Evolutionary conservation across 2,113 vertebrate genomes (phyloP), one percentile per base, ranked within the genome.

Genomic region (Siphamia tubifer): DNA sequence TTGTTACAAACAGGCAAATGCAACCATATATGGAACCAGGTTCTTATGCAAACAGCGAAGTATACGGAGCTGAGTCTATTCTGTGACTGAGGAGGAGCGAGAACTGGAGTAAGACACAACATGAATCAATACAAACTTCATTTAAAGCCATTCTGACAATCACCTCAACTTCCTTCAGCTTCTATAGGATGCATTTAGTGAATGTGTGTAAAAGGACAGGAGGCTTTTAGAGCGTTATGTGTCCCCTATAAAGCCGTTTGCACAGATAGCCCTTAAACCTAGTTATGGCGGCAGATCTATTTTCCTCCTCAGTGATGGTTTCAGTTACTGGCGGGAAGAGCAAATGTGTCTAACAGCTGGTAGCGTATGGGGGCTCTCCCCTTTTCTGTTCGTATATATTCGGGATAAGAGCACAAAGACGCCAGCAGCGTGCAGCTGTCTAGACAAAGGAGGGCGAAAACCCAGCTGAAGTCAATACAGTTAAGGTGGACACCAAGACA

Each of bases 261-360:
- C 67, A 79, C 35, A 13, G 45, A 86, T 78, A 67, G 65, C 21
- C 42, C 63, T 68, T 43, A 77, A 77, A 89, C 82, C 74, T 45
- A 39, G 58, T 86, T 85, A 80, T 15, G 30, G 61, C 64, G 17
- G 78, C 36, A 45, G 52, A 49, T 30, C 23, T 58, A 48, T 62
- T 66, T 58, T 60, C 32, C 47, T 49, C 47, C 54, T 63, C 35
- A 25, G 30, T 28, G 3, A 30, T 32, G 74, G 83, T 47, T 75
- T 67, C 36, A 6, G 77, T 89, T 88, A 82, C 77, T 23, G 27
- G 68, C 23, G 40, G 55, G 47, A 72, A 51, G 52, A 69, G 83
- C 75, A 79, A 83, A 83, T 83, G 78, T 58, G 79, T 84, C 31
- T 83, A 81, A 82, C 89, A 92, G 86, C 87, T 91, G 90, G 83